Conservation (phyloP, 2,113 vertebrate species). For the Formicarius rufipectus region DNA sequence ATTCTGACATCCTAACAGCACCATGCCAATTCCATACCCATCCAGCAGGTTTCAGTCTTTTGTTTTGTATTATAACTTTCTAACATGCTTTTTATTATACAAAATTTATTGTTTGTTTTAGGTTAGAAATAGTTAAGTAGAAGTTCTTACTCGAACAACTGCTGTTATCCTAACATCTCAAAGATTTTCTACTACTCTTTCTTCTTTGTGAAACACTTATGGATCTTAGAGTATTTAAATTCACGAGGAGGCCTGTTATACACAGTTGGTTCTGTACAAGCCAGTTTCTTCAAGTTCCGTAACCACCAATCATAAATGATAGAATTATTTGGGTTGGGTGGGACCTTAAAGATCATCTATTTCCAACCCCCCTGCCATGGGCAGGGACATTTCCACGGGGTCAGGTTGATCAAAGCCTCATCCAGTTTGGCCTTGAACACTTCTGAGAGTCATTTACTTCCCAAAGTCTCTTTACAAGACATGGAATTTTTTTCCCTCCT, state of each 20-base stretch:
- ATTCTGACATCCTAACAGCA: background rate
- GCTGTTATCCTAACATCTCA: background rate
- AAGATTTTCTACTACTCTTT: background rate
- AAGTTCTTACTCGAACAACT: background rate
- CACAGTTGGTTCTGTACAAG: background rate
- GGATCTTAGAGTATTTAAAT: background rate
- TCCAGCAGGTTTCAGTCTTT: background rate
- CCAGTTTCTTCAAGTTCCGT: background rate
- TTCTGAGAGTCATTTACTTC: background rate
- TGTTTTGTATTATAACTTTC: background rate
- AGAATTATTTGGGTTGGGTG: background rate
- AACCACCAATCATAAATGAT: too few relatives aligned
- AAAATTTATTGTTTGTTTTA: background rate
- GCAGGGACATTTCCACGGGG: background rate
- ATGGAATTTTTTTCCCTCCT: rapidly evolving
- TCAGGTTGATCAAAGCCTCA: background rate
- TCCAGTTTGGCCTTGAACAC: background rate
- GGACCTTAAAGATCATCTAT: background rate
- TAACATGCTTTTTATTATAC: background rate
- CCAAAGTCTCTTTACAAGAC: background rate
- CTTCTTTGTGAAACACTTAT: background rate
- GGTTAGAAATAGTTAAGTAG: background rate
- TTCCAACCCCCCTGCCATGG: background rate
- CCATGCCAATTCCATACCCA: background rate
- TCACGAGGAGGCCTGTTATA: background rate